Evolutionary conservation across 2,888 invertebrate genomes (phyloP), one percentile per base, ranked within the genome.

Genomic region (Sminthurinus aureus): DNA sequence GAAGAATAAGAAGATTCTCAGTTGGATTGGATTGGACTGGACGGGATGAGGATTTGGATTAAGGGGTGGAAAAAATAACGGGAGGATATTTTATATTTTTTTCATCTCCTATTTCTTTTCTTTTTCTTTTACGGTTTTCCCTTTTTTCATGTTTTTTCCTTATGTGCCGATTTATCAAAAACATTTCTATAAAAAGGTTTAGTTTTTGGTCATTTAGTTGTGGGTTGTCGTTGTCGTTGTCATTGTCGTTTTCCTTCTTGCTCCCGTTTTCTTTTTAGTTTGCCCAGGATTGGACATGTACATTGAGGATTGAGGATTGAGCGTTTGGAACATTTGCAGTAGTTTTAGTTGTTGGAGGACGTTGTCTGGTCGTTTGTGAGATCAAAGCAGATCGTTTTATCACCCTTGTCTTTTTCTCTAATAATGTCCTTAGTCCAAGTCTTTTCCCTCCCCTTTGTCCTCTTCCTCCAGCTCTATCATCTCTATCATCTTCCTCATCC

Each of bases 321-420:
- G 38, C 38, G 1, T 38, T 1, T 38, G 3, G 3, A 38, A 38
- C 38, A 38, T 38, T 38, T 38, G 38, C 38, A 38, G 38, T 58
- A 58, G 58, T 58, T 58, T 38, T 38, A 38, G 58, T 58, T 2
- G 58, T 15, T 58, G 58, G 58, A 58, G 58, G 58, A 58, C 9
- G 58, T 3, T 15, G 8, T 85, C 86, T 85, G 85, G 87, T 85
- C 85, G 85, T 87, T 86, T 87, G 85, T 85, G 85, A 85, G 87
- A 86, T 87, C 85, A 87, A 85, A 87, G 85, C 82, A 87, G 87
- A 86, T 85, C 85, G 84, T 84, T 87, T 87, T 87, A 87, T 87
- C 87, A 87, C 85, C 85, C 87, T 87, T 87, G 85, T 87, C 85
- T 87, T 87, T 52, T 71, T 85, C 85, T 87, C 85, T 86, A 86